These are phyloP conservation scores for Drosophila engyochracea DNA, from an alignment of 2,888 invertebrate species.

Conservation along the genomic window DNA sequence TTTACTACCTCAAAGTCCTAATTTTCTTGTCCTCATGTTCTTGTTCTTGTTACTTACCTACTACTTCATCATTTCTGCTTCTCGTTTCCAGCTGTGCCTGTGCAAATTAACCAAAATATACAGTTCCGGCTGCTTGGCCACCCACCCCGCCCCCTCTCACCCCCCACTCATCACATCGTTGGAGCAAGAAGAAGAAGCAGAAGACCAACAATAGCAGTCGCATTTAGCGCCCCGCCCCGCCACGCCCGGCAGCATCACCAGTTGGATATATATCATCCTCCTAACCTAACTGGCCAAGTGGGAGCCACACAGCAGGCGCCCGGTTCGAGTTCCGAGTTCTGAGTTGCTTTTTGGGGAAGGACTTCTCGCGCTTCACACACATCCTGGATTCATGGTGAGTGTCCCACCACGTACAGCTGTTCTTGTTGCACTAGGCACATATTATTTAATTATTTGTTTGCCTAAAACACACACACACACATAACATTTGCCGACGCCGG, in stretches of 20 bases:
- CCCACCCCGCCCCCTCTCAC: conserved; percentile 20
- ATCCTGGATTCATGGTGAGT: conserved; percentile 77
- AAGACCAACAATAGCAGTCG: conserved; percentile 13
- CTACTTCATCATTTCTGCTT: conserved; percentile 69
- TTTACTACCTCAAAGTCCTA: conserved; percentile 29
- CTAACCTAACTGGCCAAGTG: conserved; percentile 42
- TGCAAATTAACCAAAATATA: conserved; percentile 80
- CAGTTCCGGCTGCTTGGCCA: conserved; percentile 67
- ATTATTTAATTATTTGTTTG: conserved; percentile 77
- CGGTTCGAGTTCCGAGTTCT: conserved; percentile 54
- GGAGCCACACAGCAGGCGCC: conserved; percentile 50
- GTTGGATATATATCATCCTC: conserved; percentile 6
- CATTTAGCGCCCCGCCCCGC: conserved; percentile 30
- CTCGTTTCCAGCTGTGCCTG: conserved; percentile 75
- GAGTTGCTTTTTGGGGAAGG: conserved; percentile 56
- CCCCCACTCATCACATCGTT: background rate
- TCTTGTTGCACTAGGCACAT: conserved; percentile 51
- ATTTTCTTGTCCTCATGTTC: conserved; percentile 3
- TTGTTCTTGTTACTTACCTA: conserved; percentile 62
- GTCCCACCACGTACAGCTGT: conserved; percentile 58
- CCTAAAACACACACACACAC: conserved; percentile 33
- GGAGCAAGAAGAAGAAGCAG: conserved; percentile 6
- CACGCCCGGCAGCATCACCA: conserved; percentile 32
- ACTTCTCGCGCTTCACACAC: conserved; percentile 43
- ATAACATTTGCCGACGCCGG: conserved; percentile 34